Percentiles rank a stretch among this genome's conserved stretches.
Conservation (phyloP, 1,140 invertebrate genomes). For the Heliconius melpomene region DNA sequence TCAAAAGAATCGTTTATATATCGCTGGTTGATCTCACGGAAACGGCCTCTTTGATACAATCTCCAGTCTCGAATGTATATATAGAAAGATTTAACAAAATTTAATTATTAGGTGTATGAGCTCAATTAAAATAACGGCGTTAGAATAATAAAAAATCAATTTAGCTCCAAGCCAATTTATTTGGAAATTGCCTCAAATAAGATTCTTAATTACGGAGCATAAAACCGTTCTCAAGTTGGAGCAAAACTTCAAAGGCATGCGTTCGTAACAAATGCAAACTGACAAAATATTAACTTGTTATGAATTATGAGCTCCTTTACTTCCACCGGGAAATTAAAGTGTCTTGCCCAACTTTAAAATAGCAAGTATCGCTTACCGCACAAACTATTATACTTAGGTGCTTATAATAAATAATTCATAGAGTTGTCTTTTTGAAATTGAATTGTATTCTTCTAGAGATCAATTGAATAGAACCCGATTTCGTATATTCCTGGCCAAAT, state of each 20-base stretch:
- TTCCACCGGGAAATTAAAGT: constrained; percentile 77
- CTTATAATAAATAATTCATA: constrained; percentile 60
- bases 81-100: constrained; percentile 30
- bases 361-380: constrained; percentile 63
- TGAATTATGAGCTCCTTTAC: constrained; percentile 74
- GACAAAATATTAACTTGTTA: constrained; percentile 77
- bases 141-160: constrained; percentile 37
- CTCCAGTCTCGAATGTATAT: constrained; percentile 22
- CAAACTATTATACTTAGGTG: constrained; percentile 39
- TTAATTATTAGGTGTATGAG: constrained; percentile 32
- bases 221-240: constrained; percentile 21
- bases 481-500: constrained; percentile 25
- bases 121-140: constrained; percentile 26
- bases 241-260: constrained; percentile 34
- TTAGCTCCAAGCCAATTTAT: constrained; percentile 32
- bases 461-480: constrained; percentile 40
- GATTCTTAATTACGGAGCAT: constrained; percentile 32
- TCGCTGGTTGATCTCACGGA: constrained; percentile 12
- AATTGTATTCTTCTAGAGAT: constrained; percentile 51
- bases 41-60: constrained; percentile 27
- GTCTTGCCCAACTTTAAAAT: constrained; percentile 77
- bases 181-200: constrained; percentile 34
- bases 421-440: constrained; percentile 54
- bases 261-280: constrained; percentile 66
- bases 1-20: constrained; percentile 24